phyloP scores from a whole-genome alignment of 2,113 vertebrate genomes.

The Leucopsar rothschildi region DNA sequence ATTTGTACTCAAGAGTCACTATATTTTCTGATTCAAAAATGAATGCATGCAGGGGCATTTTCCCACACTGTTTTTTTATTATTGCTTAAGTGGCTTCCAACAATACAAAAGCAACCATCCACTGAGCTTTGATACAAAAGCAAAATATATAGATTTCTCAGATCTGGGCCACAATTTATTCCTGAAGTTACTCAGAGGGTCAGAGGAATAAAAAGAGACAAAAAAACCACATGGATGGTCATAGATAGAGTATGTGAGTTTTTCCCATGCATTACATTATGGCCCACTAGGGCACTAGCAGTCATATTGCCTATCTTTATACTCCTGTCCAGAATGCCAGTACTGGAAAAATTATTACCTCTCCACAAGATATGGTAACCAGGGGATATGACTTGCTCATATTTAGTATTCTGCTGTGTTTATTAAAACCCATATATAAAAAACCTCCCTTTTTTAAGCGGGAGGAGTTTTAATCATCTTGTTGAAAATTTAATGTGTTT shows the following conservation, averaged over 20 bases:
- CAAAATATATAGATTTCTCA: neutral
- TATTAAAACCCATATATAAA: neutral
- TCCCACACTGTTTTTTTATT: constrained; percentile 10
- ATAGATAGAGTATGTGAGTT: neutral
- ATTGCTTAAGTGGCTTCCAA: neutral
- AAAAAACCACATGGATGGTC: neutral
- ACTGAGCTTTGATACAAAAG: constrained; percentile 7
- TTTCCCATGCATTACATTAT: neutral
- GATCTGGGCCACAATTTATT: neutral
- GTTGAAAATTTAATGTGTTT: neutral
- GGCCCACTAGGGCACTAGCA: neutral
- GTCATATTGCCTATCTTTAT: neutral
- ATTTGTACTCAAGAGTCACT: neutral
- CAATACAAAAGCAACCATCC: neutral
- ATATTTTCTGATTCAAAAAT: constrained; percentile 11
- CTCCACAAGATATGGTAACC: neutral
- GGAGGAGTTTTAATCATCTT: neutral
- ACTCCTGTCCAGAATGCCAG: neutral
- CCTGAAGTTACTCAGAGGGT: neutral
- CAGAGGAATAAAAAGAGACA: neutral
- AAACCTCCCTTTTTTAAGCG: neutral
- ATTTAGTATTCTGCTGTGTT: neutral
- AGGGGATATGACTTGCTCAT: neutral
- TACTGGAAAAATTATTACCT: neutral
- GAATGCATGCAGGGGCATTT: neutral